Base-by-base conservation (phyloP, 2,113 vertebrate genomes). In the Tachuris rubrigastra region DNA sequence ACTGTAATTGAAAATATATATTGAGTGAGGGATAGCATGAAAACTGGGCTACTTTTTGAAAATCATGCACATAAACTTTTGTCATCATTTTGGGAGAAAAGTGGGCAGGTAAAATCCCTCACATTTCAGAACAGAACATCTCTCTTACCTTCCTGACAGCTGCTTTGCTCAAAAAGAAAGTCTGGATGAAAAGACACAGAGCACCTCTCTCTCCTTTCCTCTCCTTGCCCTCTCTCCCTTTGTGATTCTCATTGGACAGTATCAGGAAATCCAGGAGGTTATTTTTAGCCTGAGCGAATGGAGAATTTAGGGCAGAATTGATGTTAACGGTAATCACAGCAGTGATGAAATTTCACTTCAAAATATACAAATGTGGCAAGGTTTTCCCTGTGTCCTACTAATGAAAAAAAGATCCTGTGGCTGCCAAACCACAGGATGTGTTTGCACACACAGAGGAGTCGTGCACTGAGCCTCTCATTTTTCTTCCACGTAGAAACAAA, bases 281-380 rank as follows among this genome's bases (percentile, higher is more conserved):
- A 87, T 95, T 91, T 97, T 96, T 69, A 93, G 78, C 50, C 82
- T 44, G 69, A 69, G 76, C 31, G 37, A 90, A 67, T n/a, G 30
- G 76, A 62, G 75, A 91, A 97, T 96, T 94, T 89, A 95, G 90
- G 85, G 83, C 93, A 93, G 49, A 80, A 65, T 71, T 85, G 37
- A 82, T 94, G 49, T 75, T 93, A 91, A 85, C 62, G 89, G 94
- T 66, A 90, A 91, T 92, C 85, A 79, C 67, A 87, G 71, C 56
- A 83, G 60, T 79, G 71, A 53, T 77, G 87, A 93, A 84, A 92
- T 89, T 77, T 83, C 69, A 60, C 46, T 94, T 85, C 92, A 92
- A 88, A 90, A 75, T 44, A 67, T 0, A 71, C 0, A 0, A 81
- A 60, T 46, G 73, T 89, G 87, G 76, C 59, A 85, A 73, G 74